Conservation (phyloP, 2,797 vertebrate species). For the Varecia variegata region DNA sequence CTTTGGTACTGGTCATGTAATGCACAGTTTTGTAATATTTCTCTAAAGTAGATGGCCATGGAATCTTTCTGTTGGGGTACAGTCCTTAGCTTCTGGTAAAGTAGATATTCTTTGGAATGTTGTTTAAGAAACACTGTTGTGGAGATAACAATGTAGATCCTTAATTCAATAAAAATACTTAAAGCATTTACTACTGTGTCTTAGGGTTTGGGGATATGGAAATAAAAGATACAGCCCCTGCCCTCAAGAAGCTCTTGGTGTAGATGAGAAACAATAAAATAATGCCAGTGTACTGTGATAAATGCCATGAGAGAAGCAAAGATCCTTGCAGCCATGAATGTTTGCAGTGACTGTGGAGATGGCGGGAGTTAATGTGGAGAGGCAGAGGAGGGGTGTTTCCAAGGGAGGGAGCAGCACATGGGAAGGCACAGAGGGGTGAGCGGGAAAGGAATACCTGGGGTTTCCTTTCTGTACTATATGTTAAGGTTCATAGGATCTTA, state of each 20-base stretch:
- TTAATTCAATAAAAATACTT: background rate
- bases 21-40: no score
- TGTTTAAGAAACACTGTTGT: no score
- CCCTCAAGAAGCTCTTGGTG: no score
- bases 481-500: no score
- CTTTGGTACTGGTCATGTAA: no score
- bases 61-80: no score
- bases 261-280: no score
- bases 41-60: no score
- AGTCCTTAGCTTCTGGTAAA: background rate
- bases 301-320: background rate
- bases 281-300: background rate
- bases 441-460: no score
- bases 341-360: background rate
- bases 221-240: no score
- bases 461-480: no score
- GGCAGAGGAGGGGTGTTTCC: background rate
- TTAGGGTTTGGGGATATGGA: background rate
- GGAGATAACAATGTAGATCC: background rate
- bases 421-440: no score
- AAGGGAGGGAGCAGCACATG: background rate
- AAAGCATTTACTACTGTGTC: background rate
- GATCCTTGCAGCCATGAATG: background rate
- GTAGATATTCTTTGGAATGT: background rate
- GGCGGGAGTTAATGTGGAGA: background rate